These are phyloP conservation scores for Epinephelus fuscoguttatus DNA, from an alignment of 2,113 vertebrate genomes.

Conservation along the genomic window DNA sequence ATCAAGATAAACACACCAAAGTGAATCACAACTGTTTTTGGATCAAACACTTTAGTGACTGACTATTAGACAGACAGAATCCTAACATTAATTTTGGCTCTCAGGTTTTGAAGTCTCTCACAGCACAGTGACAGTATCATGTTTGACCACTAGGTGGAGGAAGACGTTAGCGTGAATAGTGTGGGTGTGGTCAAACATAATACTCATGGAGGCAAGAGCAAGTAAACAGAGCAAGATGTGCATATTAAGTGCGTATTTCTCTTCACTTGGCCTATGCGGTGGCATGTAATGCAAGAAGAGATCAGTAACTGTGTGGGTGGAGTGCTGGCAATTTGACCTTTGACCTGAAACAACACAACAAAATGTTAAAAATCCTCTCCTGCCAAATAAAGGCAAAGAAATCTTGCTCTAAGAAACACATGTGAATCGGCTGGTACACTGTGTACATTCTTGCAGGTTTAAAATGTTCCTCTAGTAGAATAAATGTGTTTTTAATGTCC, in stretches of 20 bases:
- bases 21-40: background rate
- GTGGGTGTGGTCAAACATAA: background rate
- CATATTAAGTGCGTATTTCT: background rate
- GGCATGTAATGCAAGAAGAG: background rate
- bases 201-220: background rate
- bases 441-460: background rate
- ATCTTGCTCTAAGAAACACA: background rate
- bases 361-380: conserved; percentile 20
- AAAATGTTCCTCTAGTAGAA: background rate
- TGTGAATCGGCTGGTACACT: background rate
- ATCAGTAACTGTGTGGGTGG: conserved; percentile 3
- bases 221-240: background rate
- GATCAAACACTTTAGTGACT: background rate
- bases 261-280: background rate
- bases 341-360: conserved; percentile 20
- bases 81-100: too few species aligned
- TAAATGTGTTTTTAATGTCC: background rate
- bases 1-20: background rate
- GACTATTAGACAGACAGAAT: background rate
- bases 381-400: conserved; percentile 5
- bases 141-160: conserved; percentile 38
- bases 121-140: background rate
- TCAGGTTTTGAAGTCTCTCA: background rate
- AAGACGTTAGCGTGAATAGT: background rate
- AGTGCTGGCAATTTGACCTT: conserved; percentile 17